Base-by-base conservation (phyloP, 2,888 invertebrate genomes). In the Ptilodon capucinus region DNA sequence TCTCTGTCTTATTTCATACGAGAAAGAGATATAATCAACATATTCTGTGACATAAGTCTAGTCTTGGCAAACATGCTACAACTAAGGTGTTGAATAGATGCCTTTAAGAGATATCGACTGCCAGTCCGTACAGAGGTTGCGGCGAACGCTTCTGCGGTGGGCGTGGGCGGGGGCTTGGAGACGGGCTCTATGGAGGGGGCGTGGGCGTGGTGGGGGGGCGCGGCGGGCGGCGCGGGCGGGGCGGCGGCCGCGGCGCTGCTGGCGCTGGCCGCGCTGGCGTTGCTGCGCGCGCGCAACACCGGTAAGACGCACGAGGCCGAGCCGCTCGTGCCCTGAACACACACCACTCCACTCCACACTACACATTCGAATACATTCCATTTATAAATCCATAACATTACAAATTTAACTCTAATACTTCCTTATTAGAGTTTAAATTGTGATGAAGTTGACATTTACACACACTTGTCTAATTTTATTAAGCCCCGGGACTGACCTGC, bases 161-260 rank as follows among this genome's bases (percentile, higher is more conserved):
- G 8, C 14, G 19, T 42, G 21, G 46, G 57, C 44, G 28, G 19
- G 23, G 30, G 9, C 17, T 30, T 51, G 23, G 58, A 18, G 25
- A 35, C 17, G 8, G 52, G 56, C 44, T 52, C 36, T 48, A 53
- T 44, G n/a, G 58, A 53, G 49, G 68, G 59, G 54, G 68, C 74
- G 66, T 76, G 84, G 79, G 68, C 60, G 54, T 68, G 74, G 66
- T 76, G 84, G 79, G 60, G 78, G 60, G 79, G 81, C 46, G 83
- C 81, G 67, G 73, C 68, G 51, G 84, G 80, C 4, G 83, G 79
- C 40, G 85, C 81, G 54, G 83, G 76, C 1, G 84, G 78, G 6
- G 86, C 81, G 32, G 79, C 68, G 17, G 85, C 72, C 34, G 86
- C 79, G 1, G 81, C 77, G 51, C 76, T 86, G 60, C 72, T 86